phyloP scores from a whole-genome alignment of 2,888 invertebrate species.

The Morpho achilles region DNA sequence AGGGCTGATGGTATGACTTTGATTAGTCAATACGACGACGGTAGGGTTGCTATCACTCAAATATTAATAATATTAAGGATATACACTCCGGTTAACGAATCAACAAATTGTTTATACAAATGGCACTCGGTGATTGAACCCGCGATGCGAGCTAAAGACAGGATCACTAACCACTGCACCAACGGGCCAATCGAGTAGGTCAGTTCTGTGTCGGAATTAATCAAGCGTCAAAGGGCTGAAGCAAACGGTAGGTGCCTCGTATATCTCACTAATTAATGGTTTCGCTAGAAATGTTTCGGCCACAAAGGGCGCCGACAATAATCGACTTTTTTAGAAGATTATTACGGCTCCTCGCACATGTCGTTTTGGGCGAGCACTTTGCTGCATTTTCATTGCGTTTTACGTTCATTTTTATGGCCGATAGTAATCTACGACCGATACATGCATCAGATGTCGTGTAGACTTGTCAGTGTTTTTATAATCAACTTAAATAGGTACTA shows the following conservation, averaged over 20 bases:
- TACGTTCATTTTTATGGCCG: conserved; percentile 10
- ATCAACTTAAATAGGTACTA: no score
- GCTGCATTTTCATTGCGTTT: conserved; percentile 8
- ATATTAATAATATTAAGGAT: no score
- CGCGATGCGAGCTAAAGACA: no score
- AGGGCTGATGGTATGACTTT: no score
- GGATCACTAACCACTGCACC: no score
- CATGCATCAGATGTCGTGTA: conserved; percentile 5
- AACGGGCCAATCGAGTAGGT: conserved; percentile 38
- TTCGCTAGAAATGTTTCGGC: conserved; percentile 67
- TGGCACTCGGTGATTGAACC: no score
- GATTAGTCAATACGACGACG: no score
- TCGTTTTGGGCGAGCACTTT: conserved; percentile 4
- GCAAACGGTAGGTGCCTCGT: conserved; percentile 65
- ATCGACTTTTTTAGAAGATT: conserved; percentile 23
- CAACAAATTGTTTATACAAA: no score
- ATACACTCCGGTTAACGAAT: no score
- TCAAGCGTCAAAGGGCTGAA: conserved; percentile 75
- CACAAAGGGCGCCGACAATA: conserved; percentile 64
- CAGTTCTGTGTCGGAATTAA: conserved; percentile 76
- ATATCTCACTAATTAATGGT: conserved; percentile 77
- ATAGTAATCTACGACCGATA: conserved; percentile 7
- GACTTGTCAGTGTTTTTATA: background rate
- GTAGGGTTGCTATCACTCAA: no score
- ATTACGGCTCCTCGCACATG: conserved; percentile 8